phyloP scores from a whole-genome alignment of 2,888 invertebrate species.

The Caenorhabditis auriculariae region DNA sequence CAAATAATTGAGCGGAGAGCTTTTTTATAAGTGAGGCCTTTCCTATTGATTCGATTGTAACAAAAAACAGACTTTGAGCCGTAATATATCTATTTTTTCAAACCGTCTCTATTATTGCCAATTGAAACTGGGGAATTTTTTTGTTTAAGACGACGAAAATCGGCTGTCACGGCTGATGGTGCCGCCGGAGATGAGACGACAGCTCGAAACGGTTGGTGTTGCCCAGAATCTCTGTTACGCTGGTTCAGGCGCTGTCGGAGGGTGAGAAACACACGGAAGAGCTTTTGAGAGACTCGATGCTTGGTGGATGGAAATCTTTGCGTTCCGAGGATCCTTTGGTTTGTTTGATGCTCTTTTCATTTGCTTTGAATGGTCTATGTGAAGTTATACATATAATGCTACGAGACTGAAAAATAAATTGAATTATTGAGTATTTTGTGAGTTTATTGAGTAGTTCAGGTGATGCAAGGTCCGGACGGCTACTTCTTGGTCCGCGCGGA shows the following conservation, averaged over 20 bases:
- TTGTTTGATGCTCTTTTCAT: not conserved
- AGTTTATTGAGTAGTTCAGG: conserved; percentile 1
- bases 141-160: conserved; percentile 18
- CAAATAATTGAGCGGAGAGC: too few relatives aligned
- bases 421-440: not conserved
- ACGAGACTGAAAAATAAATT: not conserved
- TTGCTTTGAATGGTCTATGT: not conserved
- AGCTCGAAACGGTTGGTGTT: conserved; percentile 12
- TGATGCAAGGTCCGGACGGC: conserved; percentile 35
- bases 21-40: too few relatives aligned
- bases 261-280: conserved; percentile 23
- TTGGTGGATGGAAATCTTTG: conserved; percentile 36
- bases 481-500: conserved; percentile 42
- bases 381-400: not conserved
- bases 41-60: too few relatives aligned
- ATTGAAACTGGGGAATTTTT: too few relatives aligned
- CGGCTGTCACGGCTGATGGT: conserved; percentile 15
- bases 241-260: conserved; percentile 12
- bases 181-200: conserved; percentile 21
- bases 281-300: conserved; percentile 21
- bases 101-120: too few relatives aligned
- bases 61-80: too few relatives aligned
- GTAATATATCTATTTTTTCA: too few relatives aligned
- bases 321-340: conserved; percentile 15
- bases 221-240: not conserved